Conservation (phyloP, 2,797 vertebrate species). For the Scarus forsteni region DNA sequence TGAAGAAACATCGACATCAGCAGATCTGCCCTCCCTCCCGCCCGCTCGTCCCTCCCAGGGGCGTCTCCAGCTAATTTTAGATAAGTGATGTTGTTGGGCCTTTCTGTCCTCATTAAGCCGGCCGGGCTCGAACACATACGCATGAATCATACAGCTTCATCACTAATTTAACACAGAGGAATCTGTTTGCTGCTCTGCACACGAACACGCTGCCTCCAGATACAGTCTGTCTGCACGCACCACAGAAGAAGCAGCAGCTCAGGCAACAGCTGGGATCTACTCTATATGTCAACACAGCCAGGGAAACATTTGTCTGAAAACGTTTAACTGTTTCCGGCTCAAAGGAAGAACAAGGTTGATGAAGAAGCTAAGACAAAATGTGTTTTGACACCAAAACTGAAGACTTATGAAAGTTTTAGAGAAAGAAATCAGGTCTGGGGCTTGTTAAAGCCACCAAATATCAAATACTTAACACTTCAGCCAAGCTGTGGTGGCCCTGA, state of each 20-base stretch:
- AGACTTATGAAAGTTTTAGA: not conserved
- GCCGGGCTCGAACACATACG: constrained; percentile 37
- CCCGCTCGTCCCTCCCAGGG: constrained; percentile 12
- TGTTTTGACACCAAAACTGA: not conserved
- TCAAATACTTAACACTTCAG: not conserved
- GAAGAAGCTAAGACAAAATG: not conserved
- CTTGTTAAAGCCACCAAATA: not conserved
- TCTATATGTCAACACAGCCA: not conserved
- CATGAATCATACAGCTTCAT: constrained; percentile 58
- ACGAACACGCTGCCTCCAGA: constrained; percentile 25
- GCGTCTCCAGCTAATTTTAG: constrained; percentile 70
- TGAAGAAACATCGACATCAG: constrained; percentile 57
- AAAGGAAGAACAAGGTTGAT: not conserved
- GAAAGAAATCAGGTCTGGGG: not conserved
- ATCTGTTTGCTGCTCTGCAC: constrained; percentile 39
- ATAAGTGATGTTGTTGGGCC: constrained; percentile 63
- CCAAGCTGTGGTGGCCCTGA: too few relatives aligned
- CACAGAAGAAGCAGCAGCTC: not conserved
- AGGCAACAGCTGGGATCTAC: constrained; percentile 40
- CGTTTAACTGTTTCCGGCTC: not conserved
- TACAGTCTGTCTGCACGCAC: constrained; percentile 27
- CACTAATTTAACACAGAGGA: constrained; percentile 56
- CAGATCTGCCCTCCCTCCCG: constrained; percentile 22
- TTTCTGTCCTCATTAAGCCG: constrained; percentile 65
- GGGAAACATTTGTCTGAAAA: constrained; percentile 1